Percentiles rank a stretch among this genome's conserved stretches.
These are phyloP conservation scores for Lethenteron camtschaticum DNA, from an alignment of 2,113 vertebrate genomes.

Conservation along the genomic window DNA sequence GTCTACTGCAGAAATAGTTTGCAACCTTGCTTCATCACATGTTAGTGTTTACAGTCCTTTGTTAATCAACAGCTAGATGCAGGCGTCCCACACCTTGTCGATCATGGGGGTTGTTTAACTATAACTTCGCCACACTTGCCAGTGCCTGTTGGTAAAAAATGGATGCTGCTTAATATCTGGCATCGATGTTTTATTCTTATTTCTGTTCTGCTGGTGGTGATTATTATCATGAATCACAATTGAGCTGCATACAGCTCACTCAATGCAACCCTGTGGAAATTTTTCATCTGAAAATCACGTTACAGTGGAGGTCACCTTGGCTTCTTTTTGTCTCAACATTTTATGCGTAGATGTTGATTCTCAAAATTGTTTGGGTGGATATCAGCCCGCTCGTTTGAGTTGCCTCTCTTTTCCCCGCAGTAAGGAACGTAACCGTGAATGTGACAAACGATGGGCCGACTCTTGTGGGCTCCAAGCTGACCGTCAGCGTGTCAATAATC, in stretches of 20 bases:
- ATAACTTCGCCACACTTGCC: no score
- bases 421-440: not conserved
- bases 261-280: not conserved
- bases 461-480: slow-evolving; percentile 4
- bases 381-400: not conserved
- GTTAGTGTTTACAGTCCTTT: no score
- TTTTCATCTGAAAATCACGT: not conserved
- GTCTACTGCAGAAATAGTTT: no score
- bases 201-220: not conserved
- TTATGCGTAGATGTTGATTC: not conserved
- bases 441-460: not conserved
- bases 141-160: no score
- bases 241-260: not conserved
- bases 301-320: not conserved
- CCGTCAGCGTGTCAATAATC: not conserved
- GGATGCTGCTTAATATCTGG: no score
- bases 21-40: no score
- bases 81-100: no score
- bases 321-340: not conserved
- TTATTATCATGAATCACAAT: not conserved
- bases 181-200: no score
- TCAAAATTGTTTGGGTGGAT: not conserved
- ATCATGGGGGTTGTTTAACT: no score
- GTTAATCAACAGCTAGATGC: no score
- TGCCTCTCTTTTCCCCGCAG: not conserved